Evolutionary conservation across 2,888 invertebrate species (phyloP).

Genomic region (Aquatica leii): DNA sequence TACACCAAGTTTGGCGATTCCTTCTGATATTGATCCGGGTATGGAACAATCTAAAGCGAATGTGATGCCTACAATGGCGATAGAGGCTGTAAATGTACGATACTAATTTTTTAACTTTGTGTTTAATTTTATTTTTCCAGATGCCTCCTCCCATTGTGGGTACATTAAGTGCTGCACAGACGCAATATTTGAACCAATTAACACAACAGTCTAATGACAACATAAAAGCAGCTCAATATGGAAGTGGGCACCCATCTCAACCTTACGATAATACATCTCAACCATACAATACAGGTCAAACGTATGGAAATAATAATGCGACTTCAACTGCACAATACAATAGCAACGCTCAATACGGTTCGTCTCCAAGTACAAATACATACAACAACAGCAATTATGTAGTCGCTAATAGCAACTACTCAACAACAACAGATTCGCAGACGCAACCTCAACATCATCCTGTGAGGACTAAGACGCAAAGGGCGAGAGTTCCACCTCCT

Average conservation of each 20-base stretch:
- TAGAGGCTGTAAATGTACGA: conserved; percentile 29
- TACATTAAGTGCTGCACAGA: conserved; percentile 66
- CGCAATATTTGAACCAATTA: conserved; percentile 67
- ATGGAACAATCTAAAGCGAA: conserved; percentile 14
- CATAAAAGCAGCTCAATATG: conserved; percentile 48
- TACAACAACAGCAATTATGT: conserved; percentile 48
- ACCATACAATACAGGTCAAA: conserved; percentile 28
- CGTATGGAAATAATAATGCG: conserved; percentile 23
- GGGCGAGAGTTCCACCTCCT: conserved; percentile 82
- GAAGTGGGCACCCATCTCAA: conserved; percentile 43
- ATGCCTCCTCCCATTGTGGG: conserved; percentile 60
- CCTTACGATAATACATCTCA: conserved; percentile 43
- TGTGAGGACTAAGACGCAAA: conserved; percentile 69
- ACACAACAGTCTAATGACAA: conserved; percentile 64
- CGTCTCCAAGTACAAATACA: conserved; percentile 43
- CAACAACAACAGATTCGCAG: conserved; percentile 33
- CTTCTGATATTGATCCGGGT: conserved; percentile 37
- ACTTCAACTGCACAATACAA: conserved; percentile 34
- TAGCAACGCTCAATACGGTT: conserved; percentile 44
- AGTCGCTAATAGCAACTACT: conserved; percentile 43
- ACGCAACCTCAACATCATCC: conserved; percentile 55
- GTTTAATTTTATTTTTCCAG: conserved; percentile 26
- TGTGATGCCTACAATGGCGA: conserved; percentile 17
- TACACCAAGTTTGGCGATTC: conserved; percentile 70
- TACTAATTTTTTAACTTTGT: no score